Percentiles rank a stretch among this genome's conserved stretches.
Conservation (phyloP, 1,140 invertebrate species). For the Leptinotarsa texana region DNA sequence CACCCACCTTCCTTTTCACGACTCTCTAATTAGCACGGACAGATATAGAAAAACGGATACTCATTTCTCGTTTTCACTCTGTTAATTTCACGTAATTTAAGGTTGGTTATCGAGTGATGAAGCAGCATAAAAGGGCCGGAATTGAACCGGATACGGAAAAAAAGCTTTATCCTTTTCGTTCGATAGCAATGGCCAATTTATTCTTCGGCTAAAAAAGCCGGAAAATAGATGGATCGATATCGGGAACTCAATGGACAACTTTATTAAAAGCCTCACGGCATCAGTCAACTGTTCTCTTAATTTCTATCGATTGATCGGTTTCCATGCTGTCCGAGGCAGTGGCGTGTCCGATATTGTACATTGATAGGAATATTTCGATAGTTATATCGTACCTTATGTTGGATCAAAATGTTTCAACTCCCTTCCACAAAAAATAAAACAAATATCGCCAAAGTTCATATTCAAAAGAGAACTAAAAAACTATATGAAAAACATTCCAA, state of each 20-base stretch:
- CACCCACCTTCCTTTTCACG: too few relatives aligned
- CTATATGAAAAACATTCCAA: background rate
- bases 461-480: background rate
- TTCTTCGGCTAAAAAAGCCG: background rate
- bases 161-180: background rate
- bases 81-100: background rate
- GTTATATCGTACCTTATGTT: background rate
- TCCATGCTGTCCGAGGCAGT: background rate
- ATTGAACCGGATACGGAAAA: background rate
- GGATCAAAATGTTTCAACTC: background rate
- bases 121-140: background rate
- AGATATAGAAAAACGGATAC: background rate
- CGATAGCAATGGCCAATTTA: background rate
- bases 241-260: background rate
- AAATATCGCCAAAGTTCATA: background rate
- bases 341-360: background rate
- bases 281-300: background rate
- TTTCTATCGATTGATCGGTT: background rate
- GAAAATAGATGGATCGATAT: constrained; percentile 1
- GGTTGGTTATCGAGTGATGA: background rate
- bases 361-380: too few relatives aligned
- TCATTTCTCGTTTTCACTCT: background rate
- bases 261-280: background rate
- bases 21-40: too few relatives aligned
- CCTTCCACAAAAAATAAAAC: background rate